Percentiles rank a stretch among this genome's conserved stretches.
Evolutionary conservation across 2,888 invertebrate genomes (phyloP).

Genomic region (Orthosia gothica): DNA sequence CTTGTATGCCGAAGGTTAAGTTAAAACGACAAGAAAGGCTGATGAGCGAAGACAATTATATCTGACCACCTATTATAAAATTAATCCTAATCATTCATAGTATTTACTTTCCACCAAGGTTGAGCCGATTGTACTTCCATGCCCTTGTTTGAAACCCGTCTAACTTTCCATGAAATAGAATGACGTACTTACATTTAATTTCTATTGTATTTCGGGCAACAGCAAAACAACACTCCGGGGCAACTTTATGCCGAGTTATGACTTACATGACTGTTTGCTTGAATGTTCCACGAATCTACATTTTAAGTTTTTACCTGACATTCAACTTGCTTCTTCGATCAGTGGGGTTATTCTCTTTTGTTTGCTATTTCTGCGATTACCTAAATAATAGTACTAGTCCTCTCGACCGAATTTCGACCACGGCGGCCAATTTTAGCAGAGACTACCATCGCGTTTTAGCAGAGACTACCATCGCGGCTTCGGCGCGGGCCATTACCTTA

Average conservation of each 20-base stretch:
- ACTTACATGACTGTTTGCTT: conserved; percentile 51
- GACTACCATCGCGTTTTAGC: too few species aligned
- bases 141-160: conserved; percentile 62
- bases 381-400: too few species aligned
- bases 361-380: conserved; percentile 23
- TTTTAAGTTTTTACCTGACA: conserved; percentile 53
- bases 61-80: conserved; percentile 57
- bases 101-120: conserved; percentile 67
- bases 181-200: conserved; percentile 54
- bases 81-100: conserved; percentile 66
- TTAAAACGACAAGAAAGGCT: conserved; percentile 4
- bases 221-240: conserved; percentile 45
- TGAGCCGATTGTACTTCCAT: conserved; percentile 64
- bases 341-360: conserved; percentile 17
- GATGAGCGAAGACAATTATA: conserved; percentile 57
- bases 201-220: conserved; percentile 61
- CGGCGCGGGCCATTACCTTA: not conserved
- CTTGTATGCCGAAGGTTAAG: not conserved
- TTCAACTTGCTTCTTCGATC: conserved; percentile 38
- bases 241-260: conserved; percentile 50
- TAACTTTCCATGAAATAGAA: conserved; percentile 63
- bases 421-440: too few species aligned
- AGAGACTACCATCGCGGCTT: too few species aligned
- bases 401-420: too few species aligned
- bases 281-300: conserved; percentile 59